Conservation (phyloP, 2,797 vertebrate species). For the Hydrophis major region DNA sequence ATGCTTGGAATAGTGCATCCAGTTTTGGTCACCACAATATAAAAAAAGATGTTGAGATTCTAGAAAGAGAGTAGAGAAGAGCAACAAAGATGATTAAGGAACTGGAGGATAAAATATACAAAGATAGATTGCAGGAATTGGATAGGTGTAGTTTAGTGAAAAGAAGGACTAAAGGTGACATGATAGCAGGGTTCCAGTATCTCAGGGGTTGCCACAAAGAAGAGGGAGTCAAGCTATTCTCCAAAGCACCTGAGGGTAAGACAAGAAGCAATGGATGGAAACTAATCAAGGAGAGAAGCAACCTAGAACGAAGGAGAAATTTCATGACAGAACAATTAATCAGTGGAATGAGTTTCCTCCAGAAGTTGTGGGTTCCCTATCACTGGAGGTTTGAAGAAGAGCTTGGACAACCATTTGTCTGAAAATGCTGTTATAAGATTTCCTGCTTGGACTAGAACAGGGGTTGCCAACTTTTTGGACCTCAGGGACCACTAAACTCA, state of each 20-base stretch:
- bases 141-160: background rate
- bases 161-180: background rate
- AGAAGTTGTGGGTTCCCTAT: fast-evolving
- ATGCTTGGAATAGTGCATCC: background rate
- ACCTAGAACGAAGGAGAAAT: background rate
- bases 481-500: too few species aligned
- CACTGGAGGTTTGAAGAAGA: background rate
- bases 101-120: background rate
- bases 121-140: background rate
- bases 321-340: background rate
- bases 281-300: background rate
- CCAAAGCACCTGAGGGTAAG: background rate
- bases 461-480: too few species aligned
- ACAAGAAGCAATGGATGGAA: background rate
- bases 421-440: background rate
- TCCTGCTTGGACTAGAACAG: background rate
- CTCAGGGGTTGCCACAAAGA: background rate
- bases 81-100: background rate
- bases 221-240: background rate
- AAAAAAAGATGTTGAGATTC: background rate
- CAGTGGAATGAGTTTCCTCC: fast-evolving
- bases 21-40: background rate
- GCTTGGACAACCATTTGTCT: background rate
- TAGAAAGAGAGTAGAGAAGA: background rate
- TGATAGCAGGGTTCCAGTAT: background rate